Conservation (phyloP, 2,888 invertebrate genomes). For the Sialis fuliginosa region DNA sequence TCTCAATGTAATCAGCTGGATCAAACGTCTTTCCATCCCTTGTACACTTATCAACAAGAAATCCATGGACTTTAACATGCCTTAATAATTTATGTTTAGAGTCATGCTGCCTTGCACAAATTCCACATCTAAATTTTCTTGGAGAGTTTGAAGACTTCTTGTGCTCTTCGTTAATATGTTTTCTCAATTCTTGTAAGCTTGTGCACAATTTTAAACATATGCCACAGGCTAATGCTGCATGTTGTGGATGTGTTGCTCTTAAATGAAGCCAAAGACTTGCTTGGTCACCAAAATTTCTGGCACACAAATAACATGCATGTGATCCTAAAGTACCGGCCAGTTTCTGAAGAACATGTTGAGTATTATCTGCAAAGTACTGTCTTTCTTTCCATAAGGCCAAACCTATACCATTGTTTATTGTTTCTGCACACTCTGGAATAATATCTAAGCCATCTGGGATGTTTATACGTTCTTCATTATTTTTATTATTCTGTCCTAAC, state of each 20-base stretch:
- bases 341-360: conserved; percentile 11
- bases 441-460: not conserved
- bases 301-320: conserved; percentile 24
- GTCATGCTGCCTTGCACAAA: conserved; percentile 36
- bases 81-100: conserved; percentile 31
- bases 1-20: conserved; percentile 28
- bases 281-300: conserved; percentile 28
- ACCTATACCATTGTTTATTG: not conserved
- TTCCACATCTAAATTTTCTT: conserved; percentile 27
- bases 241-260: conserved; percentile 31
- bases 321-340: conserved; percentile 9
- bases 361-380: conserved; percentile 4
- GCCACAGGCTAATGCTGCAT: conserved; percentile 34
- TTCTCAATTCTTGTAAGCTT: conserved; percentile 27
- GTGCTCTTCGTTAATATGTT: conserved; percentile 31
- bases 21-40: conserved; percentile 24
- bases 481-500: no score
- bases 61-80: conserved; percentile 34
- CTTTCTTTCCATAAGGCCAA: conserved; percentile 2
- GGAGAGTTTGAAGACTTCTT: conserved; percentile 22
- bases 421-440: not conserved
- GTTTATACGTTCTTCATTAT: no score
- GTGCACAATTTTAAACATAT: conserved; percentile 32
- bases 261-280: conserved; percentile 35
- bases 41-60: conserved; percentile 24